Base-by-base conservation (phyloP, 2,113 vertebrate genomes). In the Lagopus leucura region DNA sequence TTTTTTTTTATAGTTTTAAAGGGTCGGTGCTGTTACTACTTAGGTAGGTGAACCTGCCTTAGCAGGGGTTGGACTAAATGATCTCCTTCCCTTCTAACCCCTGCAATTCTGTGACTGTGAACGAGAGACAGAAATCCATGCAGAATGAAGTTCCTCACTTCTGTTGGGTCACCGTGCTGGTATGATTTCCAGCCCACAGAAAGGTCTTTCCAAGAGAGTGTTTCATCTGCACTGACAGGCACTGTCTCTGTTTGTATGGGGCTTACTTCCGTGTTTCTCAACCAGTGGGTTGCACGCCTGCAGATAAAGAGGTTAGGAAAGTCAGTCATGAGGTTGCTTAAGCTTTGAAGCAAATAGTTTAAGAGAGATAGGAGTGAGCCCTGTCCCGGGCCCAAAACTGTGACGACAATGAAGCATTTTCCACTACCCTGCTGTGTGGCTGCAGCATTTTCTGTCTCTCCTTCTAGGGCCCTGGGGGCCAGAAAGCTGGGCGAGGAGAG, bases 281-380 rank as follows among this genome's bases (percentile, higher is more conserved):
- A 90, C 63, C 1, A 0, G 40, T 42, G 78, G 47, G 34, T 71
- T 84, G 63, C 63, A 70, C 80, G 22, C 50, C 55, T 20, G 57
- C 47, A 78, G 88, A 90, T 87, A 82, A 86, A 82, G n/a, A 87
- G 55, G 66, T 38, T 21, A 64, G 74, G 57, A 84, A 48, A 75
- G 88, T 61, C 36, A 75, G 43, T 75, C 57, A 48, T 63, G 74
- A 65, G 88, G 63, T 88, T 88, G 69, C 74, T 84, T 80, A 80
- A 91, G 50, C 84, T 91, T 70, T 71, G 54, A 66, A 88, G 80
- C 83, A 83, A 91, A 74, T 42, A 54, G 74, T 91, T 91, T 71
- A 57, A 71, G 69, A 1, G 2, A 60, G 69, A 65, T 55, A 71
- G 63, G 69, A 66, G 0, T 1, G 30, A 70, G 34, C 38, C 63